Conservation (phyloP, 2,113 vertebrate species). For the Electrona antarctica region DNA sequence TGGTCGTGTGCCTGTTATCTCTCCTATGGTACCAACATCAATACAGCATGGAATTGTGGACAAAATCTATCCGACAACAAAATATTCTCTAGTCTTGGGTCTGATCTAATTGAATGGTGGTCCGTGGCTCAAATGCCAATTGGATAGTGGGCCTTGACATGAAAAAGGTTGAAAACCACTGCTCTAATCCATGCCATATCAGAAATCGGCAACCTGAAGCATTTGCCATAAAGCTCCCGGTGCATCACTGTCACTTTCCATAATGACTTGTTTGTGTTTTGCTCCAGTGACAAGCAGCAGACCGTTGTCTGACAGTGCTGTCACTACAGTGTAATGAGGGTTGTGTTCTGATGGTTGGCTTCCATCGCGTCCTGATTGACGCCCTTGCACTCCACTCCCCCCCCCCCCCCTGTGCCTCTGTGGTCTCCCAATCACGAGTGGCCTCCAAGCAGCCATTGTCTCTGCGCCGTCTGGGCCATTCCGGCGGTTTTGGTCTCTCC, state of each 20-base stretch:
- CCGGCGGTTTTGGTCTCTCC: constrained; percentile 42
- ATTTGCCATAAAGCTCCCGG: background rate
- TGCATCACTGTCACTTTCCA: background rate
- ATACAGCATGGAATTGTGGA: no score
- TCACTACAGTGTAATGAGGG: background rate
- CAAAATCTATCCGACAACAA: no score
- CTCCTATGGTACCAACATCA: no score
- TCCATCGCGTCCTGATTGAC: constrained; percentile 17
- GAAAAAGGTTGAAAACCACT: no score
- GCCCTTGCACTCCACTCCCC: constrained; percentile 1
- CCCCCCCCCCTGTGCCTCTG: background rate
- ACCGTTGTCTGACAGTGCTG: background rate
- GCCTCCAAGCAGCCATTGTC: constrained; percentile 39
- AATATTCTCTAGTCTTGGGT: no score
- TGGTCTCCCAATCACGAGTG: constrained; percentile 32
- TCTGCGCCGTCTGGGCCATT: constrained; percentile 23
- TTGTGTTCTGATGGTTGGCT: constrained; percentile 17
- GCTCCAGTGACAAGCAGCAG: background rate
- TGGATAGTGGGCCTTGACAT: no score
- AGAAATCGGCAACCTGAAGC: background rate
- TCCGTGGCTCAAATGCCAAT: no score
- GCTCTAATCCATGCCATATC: background rate
- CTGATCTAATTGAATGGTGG: no score
- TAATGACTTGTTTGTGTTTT: background rate
- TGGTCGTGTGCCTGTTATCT: no score